Percentiles rank a stretch among this genome's conserved stretches.
phyloP scores from a whole-genome alignment of 2,113 vertebrate species.

The Microtus montanus region DNA sequence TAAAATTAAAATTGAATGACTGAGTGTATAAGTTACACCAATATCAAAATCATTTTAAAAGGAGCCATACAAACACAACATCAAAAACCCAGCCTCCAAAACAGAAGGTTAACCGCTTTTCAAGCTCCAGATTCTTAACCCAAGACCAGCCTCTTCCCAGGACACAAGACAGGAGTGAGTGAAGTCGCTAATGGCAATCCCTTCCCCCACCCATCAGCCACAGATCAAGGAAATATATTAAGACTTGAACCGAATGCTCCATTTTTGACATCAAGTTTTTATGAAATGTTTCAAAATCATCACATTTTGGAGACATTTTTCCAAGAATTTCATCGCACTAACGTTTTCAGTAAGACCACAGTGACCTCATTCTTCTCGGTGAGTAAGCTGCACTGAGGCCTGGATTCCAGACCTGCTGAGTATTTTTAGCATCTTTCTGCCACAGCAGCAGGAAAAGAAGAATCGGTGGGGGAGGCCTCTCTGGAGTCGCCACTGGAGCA shows the following conservation, averaged over 20 bases:
- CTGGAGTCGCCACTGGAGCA: neutral
- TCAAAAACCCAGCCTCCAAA: neutral
- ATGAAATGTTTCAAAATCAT: constrained; percentile 62
- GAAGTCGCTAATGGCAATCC: neutral
- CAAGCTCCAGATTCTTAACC: neutral
- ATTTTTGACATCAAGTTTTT: constrained; percentile 27
- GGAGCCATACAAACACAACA: neutral
- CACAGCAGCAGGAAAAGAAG: neutral
- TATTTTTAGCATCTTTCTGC: neutral
- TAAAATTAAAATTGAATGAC: constrained; percentile 32
- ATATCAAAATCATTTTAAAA: constrained; percentile 26
- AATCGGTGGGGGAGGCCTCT: neutral
- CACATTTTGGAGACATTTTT: constrained; percentile 3
- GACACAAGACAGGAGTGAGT: neutral
- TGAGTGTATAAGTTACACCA: constrained; percentile 5
- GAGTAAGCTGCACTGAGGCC: neutral
- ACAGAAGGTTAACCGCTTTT: neutral
- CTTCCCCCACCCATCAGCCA: neutral
- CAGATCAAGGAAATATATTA: constrained; percentile 26
- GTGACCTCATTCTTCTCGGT: neutral
- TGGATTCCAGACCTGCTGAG: neutral
- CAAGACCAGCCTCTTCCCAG: neutral
- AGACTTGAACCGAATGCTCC: neutral
- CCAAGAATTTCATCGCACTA: constrained; percentile 14
- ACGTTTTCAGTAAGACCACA: constrained; percentile 10